Percentiles rank a stretch among this genome's conserved stretches.
These are phyloP conservation scores for Lethrus apterus DNA, from an alignment of 1,140 invertebrate species.

Conservation along the genomic window DNA sequence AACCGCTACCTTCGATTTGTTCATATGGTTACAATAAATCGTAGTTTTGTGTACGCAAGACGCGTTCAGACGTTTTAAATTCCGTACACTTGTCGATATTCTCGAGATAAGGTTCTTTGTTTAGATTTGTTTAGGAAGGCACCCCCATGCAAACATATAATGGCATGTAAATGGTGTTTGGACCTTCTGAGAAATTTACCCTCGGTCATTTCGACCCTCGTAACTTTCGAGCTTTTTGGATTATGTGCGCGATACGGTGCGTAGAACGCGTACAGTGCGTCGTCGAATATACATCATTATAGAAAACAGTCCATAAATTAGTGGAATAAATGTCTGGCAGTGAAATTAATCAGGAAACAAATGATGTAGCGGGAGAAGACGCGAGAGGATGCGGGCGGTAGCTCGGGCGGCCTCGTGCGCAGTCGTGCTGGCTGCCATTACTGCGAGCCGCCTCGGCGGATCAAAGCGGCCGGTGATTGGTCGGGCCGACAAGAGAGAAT, in stretches of 20 bases:
- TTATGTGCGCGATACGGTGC: background rate
- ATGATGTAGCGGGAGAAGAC: conserved; percentile 31
- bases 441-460: conserved; percentile 39
- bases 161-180: conserved; percentile 37
- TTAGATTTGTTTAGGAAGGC: conserved; percentile 34
- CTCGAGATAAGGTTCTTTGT: conserved; percentile 25
- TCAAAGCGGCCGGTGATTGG: conserved; percentile 39
- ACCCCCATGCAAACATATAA: conserved; percentile 34
- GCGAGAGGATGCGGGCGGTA: conserved; percentile 20
- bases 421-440: conserved; percentile 42
- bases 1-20: conserved; percentile 16
- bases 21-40: conserved; percentile 4
- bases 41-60: conserved; percentile 4
- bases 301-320: conserved; percentile 36
- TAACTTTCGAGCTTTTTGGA: conserved; percentile 3
- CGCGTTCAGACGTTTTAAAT: conserved; percentile 2
- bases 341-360: conserved; percentile 36
- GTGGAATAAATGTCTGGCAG: conserved; percentile 35
- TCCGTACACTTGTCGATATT: background rate
- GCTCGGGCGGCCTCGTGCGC: conserved; percentile 36
- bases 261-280: background rate
- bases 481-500: conserved; percentile 35
- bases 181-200: conserved; percentile 29
- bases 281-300: conserved; percentile 20
- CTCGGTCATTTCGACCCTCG: background rate